phyloP scores from a whole-genome alignment of 1,140 invertebrate species.

The Cepaea nemoralis region DNA sequence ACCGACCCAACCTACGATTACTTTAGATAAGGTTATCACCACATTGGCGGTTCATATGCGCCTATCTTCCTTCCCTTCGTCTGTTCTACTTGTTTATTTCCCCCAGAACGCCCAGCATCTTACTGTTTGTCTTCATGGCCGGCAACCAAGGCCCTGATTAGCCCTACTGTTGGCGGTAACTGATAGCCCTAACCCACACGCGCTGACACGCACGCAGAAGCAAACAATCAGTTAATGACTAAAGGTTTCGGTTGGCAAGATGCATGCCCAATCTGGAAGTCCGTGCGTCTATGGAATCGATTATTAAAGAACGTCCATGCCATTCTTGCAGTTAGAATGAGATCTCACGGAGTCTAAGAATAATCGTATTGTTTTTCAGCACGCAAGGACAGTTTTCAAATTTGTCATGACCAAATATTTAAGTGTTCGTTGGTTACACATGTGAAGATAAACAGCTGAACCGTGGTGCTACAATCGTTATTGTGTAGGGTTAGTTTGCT shows the following conservation, averaged over 20 bases:
- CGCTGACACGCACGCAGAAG: conserved; percentile 17
- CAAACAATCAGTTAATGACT: conserved; percentile 19
- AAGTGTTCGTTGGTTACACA: no score
- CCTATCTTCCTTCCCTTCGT: background rate
- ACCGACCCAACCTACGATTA: no score
- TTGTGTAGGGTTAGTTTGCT: no score
- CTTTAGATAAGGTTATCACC: background rate
- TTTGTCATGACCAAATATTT: no score
- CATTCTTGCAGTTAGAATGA: background rate
- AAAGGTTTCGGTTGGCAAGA: background rate
- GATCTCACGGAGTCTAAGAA: background rate
- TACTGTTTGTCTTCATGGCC: background rate
- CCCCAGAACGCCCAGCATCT: background rate
- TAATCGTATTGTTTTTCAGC: background rate
- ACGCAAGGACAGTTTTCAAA: background rate
- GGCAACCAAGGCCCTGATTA: background rate
- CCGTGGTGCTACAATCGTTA: no score
- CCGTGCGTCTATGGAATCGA: background rate
- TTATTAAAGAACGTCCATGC: background rate
- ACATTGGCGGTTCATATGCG: no score
- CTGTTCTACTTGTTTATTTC: background rate
- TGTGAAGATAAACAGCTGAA: no score
- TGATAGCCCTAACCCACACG: background rate
- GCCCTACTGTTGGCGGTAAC: background rate
- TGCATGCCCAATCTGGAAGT: background rate